Evolutionary conservation across 2,797 vertebrate genomes (phyloP).

Genomic region (Masticophis lateralis): DNA sequence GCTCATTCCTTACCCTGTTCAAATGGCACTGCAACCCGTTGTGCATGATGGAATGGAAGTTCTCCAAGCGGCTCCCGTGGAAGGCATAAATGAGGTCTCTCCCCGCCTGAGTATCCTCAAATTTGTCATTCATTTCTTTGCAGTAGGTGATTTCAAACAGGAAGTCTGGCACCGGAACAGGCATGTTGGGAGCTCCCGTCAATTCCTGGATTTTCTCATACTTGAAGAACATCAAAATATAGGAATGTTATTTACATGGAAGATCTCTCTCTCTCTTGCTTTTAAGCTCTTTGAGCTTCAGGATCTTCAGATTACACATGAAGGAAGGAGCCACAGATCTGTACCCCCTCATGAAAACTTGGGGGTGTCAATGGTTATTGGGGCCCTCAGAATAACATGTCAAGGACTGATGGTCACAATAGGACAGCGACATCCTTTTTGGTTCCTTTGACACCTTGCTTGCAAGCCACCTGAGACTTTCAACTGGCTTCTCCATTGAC

Average conservation of each 20-base stretch:
- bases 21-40: slow-evolving; percentile 96
- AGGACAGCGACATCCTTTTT: background rate
- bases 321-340: background rate
- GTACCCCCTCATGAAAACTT: background rate
- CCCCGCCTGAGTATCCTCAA: slow-evolving; percentile 84
- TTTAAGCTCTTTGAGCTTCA: background rate
- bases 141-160: slow-evolving; percentile 92
- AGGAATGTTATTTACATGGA: slow-evolving; percentile 9
- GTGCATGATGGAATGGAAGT: slow-evolving; percentile 97
- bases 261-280: background rate
- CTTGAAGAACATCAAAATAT: slow-evolving; percentile 69
- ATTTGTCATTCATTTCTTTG: slow-evolving; percentile 84
- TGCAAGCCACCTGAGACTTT: background rate
- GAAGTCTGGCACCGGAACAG: slow-evolving; percentile 85
- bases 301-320: background rate
- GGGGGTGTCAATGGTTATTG: background rate
- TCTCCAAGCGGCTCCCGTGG: slow-evolving; percentile 95
- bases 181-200: slow-evolving; percentile 75
- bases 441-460: background rate
- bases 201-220: slow-evolving; percentile 85
- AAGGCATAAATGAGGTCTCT: slow-evolving; percentile 91
- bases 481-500: background rate
- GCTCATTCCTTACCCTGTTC: slow-evolving; percentile 77
- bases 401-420: background rate
- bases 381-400: background rate